A percentile compares a stretch with the other conserved stretches of the same genome.
phyloP scores from a whole-genome alignment of 2,888 invertebrate species.

The Agriopis leucophaearia region DNA sequence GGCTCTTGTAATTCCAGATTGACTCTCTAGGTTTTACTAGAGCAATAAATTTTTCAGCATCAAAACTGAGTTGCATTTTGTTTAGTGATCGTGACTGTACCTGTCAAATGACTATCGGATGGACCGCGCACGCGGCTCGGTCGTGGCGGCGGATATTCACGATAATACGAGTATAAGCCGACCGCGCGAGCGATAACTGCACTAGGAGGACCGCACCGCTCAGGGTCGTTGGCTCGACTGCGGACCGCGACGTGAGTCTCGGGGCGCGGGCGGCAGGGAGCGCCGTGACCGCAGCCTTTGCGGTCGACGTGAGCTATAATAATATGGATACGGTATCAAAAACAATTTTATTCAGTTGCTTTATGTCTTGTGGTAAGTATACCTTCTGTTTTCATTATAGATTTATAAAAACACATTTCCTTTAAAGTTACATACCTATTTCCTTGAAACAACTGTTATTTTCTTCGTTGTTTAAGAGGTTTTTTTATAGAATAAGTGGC shows the following conservation, averaged over 20 bases:
- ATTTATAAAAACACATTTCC: too few relatives aligned
- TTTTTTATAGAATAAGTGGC: too few relatives aligned
- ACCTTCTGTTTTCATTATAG: too few relatives aligned
- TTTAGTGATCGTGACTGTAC: neutral
- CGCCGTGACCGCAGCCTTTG: slow-evolving; percentile 10
- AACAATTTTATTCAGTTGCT: too few relatives aligned
- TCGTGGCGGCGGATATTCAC: slow-evolving; percentile 8
- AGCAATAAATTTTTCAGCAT: slow-evolving; percentile 9
- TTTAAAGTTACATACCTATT: too few relatives aligned
- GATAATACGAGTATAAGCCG: neutral
- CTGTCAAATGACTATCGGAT: slow-evolving; percentile 5
- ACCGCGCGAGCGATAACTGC: neutral
- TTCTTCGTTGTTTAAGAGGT: too few relatives aligned
- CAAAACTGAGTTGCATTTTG: slow-evolving; percentile 11
- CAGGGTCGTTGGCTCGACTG: slow-evolving; percentile 8
- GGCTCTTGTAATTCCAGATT: slow-evolving; percentile 15
- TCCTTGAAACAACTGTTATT: too few relatives aligned
- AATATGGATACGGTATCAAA: neutral
- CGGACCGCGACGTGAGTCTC: slow-evolving; percentile 2
- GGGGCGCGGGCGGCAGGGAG: slow-evolving; percentile 7
- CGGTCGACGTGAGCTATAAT: neutral
- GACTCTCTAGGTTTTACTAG: neutral
- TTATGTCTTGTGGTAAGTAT: too few relatives aligned
- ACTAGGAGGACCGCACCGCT: slow-evolving; percentile 4
- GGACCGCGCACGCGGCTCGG: slow-evolving; percentile 5